These are phyloP conservation scores for Sinotaia quadrata DNA, from an alignment of 2,888 invertebrate genomes.

Conservation along the genomic window DNA sequence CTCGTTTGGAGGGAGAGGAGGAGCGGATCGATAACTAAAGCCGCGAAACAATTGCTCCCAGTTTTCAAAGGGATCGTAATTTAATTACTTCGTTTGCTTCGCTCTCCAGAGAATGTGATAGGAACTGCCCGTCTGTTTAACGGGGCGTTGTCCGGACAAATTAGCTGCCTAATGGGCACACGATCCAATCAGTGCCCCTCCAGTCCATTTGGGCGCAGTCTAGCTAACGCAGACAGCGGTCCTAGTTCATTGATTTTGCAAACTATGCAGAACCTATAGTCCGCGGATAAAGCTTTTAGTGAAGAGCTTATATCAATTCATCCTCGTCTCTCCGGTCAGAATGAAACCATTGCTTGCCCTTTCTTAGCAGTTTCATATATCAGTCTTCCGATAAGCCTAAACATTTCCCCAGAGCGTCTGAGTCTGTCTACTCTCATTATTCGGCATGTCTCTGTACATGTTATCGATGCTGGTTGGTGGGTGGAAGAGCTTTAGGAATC, in stretches of 20 bases:
- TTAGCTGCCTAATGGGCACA: conserved; percentile 10
- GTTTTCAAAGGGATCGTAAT: conserved; percentile 19
- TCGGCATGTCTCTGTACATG: too few species aligned
- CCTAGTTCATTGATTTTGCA: background rate
- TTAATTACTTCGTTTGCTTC: conserved; percentile 21
- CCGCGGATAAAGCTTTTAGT: too few species aligned
- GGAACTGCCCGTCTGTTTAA: background rate
- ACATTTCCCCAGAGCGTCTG: too few species aligned
- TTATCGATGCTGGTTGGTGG: too few species aligned
- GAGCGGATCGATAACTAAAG: conserved; percentile 19
- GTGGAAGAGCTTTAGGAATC: too few species aligned
- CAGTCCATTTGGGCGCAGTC: background rate
- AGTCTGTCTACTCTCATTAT: too few species aligned
- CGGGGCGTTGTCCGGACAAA: conserved; percentile 17
- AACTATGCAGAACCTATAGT: too few species aligned
- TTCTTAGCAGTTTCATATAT: too few species aligned
- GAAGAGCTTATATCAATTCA: too few species aligned
- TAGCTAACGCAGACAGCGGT: background rate
- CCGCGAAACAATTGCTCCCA: conserved; percentile 19
- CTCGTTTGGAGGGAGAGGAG: conserved; percentile 3
- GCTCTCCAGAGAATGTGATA: background rate
- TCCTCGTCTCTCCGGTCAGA: too few species aligned
- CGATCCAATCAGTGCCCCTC: background rate
- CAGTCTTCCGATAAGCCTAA: too few species aligned
- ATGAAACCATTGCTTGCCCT: too few species aligned